phyloP scores from a whole-genome alignment of 2,888 invertebrate species.

The Protodeltote pygarga region DNA sequence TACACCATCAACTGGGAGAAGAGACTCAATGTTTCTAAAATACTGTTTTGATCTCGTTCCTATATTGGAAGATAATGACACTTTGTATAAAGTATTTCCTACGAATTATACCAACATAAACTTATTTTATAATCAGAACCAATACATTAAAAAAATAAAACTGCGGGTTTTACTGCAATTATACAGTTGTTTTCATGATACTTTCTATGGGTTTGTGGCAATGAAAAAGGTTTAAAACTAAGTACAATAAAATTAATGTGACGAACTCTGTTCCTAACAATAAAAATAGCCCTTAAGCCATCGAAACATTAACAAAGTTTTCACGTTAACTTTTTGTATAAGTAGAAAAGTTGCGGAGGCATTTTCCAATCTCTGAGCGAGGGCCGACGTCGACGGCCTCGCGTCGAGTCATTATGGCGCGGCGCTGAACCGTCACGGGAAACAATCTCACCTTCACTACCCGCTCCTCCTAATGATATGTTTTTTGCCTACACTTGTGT shows the following conservation, averaged over 20 bases:
- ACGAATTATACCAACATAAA: not conserved
- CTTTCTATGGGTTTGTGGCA: slow-evolving; percentile 10
- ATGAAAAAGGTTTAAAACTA: slow-evolving; percentile 40
- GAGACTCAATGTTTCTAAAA: slow-evolving; percentile 42
- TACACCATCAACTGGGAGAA: slow-evolving; percentile 45
- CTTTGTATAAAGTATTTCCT: slow-evolving; percentile 11
- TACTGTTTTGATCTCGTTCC: slow-evolving; percentile 41
- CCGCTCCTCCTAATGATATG: slow-evolving; percentile 32
- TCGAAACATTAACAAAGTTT: slow-evolving; percentile 71
- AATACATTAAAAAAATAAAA: not conserved
- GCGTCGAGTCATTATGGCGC: slow-evolving; percentile 70
- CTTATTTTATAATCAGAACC: no score
- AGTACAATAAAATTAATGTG: slow-evolving; percentile 43
- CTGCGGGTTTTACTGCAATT: not conserved
- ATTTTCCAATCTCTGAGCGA: slow-evolving; percentile 77
- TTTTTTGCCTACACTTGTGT: slow-evolving; percentile 5
- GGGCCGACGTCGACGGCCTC: slow-evolving; percentile 53
- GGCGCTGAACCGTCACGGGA: slow-evolving; percentile 60
- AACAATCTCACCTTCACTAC: slow-evolving; percentile 59
- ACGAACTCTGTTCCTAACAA: slow-evolving; percentile 57
- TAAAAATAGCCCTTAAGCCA: slow-evolving; percentile 71
- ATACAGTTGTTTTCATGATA: slow-evolving; percentile 4
- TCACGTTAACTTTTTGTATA: slow-evolving; percentile 78
- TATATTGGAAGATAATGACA: slow-evolving; percentile 29
- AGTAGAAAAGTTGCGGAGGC: slow-evolving; percentile 78